phyloP scores from a whole-genome alignment of 2,113 vertebrate genomes.

The Tragelaphus strepsiceros region DNA sequence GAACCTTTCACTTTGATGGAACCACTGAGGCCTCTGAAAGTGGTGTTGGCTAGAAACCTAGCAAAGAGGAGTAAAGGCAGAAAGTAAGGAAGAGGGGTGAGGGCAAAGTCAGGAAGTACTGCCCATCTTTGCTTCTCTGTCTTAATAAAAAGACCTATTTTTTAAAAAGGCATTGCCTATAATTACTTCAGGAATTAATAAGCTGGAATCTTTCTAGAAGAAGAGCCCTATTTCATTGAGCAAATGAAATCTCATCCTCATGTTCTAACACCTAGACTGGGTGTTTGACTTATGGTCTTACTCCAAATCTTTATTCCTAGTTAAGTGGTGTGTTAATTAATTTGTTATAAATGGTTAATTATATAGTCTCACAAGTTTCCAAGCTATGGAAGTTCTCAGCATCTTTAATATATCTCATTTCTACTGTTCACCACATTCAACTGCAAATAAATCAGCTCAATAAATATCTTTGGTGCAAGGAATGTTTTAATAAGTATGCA shows the following conservation, averaged over 20 bases:
- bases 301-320: background rate
- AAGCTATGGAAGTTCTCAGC: background rate
- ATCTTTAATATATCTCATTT: background rate
- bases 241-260: background rate
- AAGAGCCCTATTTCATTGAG: background rate
- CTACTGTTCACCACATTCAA: background rate
- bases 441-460: background rate
- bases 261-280: background rate
- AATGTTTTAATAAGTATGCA: conserved; percentile 6
- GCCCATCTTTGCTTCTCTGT: background rate
- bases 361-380: background rate
- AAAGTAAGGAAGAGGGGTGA: conserved; percentile 38
- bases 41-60: conserved; percentile 95
- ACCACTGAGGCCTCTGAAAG: conserved; percentile 93
- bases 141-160: background rate
- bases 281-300: background rate
- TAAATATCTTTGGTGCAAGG: background rate
- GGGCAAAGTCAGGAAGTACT: background rate
- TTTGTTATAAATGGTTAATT: background rate
- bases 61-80: conserved; percentile 47
- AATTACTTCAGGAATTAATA: conserved; percentile 10
- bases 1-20: conserved; percentile 87
- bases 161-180: background rate
- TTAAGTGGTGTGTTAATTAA: background rate
- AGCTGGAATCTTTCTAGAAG: background rate